Evolutionary conservation across 2,113 vertebrate genomes (phyloP).

Genomic region (Petaurus breviceps): DNA sequence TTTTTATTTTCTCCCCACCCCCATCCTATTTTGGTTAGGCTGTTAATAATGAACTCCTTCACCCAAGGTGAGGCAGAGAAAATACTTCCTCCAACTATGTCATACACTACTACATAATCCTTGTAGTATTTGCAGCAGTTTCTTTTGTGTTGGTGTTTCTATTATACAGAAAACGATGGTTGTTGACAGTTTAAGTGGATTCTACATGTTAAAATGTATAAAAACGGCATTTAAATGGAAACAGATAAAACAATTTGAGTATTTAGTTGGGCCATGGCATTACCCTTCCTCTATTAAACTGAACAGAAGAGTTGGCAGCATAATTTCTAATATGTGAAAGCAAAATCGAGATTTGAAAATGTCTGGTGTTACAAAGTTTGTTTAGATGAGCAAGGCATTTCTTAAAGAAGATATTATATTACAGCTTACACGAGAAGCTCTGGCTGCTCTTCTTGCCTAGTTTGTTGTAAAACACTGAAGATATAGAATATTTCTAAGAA

Average conservation of each 20-base stretch:
- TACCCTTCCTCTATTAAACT: constrained; percentile 26
- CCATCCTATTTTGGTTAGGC: neutral
- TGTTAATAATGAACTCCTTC: neutral
- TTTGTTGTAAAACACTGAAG: neutral
- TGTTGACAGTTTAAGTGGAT: constrained; percentile 37
- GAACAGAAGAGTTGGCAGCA: constrained; percentile 22
- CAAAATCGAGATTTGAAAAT: constrained; percentile 1
- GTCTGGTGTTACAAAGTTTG: neutral
- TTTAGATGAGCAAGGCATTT: neutral
- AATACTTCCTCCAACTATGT: neutral
- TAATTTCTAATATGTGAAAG: neutral
- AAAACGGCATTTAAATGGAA: constrained; percentile 28
- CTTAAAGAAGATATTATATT: no score
- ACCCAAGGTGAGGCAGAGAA: constrained; percentile 26
- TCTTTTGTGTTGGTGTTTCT: neutral
- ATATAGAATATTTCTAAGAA: neutral
- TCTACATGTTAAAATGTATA: constrained; percentile 31
- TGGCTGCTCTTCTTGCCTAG: neutral
- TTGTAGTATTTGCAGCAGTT: constrained; percentile 11
- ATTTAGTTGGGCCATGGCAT: constrained; percentile 31
- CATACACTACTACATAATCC: neutral
- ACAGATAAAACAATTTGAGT: constrained; percentile 39
- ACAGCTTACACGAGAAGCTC: neutral
- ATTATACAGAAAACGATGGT: constrained; percentile 24
- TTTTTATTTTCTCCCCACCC: neutral